Evolutionary conservation across 2,113 vertebrate genomes (phyloP), one percentile per base, ranked within the genome.

Genomic region (Halcyon senegalensis): DNA sequence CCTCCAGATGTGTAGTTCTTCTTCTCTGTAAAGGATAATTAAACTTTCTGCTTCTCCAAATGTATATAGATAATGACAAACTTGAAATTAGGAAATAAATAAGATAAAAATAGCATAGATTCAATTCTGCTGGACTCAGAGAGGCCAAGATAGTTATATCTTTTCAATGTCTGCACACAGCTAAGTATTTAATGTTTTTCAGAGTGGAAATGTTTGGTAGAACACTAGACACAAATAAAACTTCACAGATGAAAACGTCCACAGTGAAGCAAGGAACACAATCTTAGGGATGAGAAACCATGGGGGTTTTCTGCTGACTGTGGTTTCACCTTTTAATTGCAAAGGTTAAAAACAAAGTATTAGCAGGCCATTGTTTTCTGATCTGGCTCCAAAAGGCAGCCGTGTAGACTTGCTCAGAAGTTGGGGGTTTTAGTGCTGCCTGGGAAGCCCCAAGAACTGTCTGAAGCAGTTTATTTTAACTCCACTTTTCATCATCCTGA

Each of bases 401-500:
- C 2, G 2, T 18, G 11, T 15, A 67, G 31, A 25, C 28, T 67
- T 81, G 10, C 5, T 75, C 46, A 58, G 21, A 91, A 63, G 23
- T 11, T 28, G 24, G 5, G 13, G 1, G 3, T 0, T 23, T 30
- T 50, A 67, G 30, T 35, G 9, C 23, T 74, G 60, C 67, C 25
- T 64, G 13, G 9, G n/a, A 39, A 84, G 7, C 9, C 9, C 14
- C 31, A 83, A 84, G 27, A 78, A 31, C 8, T 74, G 6, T 74
- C 73, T 72, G 3, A 59, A 77, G 27, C 9, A 44, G 8, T 63
- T 66, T 58, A 51, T 46, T 91, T 93, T 72, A 63, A 59, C 11
- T 55, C 19, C 2, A 0, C 0, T 43, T 83, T 74, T 48, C 3
- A 0, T 58, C 37, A 59, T 67, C 14, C 12, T 11, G 50, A 44